Evolutionary conservation across 2,797 vertebrate species (phyloP).

Genomic region (Sebastes steindachneri): DNA sequence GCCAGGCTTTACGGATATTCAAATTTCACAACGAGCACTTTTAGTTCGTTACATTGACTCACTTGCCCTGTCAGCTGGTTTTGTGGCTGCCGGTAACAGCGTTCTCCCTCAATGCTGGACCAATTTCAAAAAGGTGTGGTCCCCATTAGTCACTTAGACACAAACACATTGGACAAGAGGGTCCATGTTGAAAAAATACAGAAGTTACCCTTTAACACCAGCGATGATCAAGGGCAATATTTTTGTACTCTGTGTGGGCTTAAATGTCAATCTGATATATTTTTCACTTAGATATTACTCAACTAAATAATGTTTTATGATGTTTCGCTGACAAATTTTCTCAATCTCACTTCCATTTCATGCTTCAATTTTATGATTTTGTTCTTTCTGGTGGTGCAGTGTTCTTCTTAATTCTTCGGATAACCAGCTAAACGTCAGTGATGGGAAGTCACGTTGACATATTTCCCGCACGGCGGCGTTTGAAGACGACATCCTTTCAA

Average conservation of each 20-base stretch:
- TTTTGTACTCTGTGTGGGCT: background rate
- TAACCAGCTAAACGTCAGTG: background rate
- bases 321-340: background rate
- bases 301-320: background rate
- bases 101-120: too few relatives aligned
- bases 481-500: background rate
- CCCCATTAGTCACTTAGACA: too few relatives aligned
- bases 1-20: too few relatives aligned
- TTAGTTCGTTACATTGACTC: too few relatives aligned
- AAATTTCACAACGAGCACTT: too few relatives aligned
- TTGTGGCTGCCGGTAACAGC: too few relatives aligned
- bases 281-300: background rate
- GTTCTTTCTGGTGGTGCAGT: background rate
- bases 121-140: too few relatives aligned
- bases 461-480: constrained; percentile 6
- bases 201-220: background rate
- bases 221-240: background rate
- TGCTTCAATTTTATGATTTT: background rate
- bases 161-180: too few relatives aligned
- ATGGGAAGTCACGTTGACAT: background rate
- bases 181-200: too few relatives aligned
- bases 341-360: background rate
- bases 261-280: background rate
- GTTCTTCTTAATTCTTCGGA: background rate
- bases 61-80: too few relatives aligned